Evolutionary conservation across 2,797 vertebrate genomes (phyloP).

Genomic region (Artibeus lituratus): DNA sequence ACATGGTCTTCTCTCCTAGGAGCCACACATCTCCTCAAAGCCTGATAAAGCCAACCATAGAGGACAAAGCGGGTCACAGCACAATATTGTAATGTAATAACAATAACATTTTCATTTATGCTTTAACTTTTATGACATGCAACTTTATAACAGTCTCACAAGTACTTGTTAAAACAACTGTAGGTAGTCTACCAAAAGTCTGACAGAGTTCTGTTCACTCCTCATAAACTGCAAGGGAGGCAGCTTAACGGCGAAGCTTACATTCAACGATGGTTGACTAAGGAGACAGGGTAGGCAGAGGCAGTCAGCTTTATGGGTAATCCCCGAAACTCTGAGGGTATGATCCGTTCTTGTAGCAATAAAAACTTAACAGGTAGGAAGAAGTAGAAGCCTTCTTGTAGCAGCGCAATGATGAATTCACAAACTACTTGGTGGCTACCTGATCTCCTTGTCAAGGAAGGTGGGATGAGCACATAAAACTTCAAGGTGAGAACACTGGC

Average conservation of each 20-base stretch:
- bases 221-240: neutral
- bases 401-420: neutral
- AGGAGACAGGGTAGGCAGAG: neutral
- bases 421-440: neutral
- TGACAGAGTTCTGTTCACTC: neutral
- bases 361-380: neutral
- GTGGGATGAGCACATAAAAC: neutral
- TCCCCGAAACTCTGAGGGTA: neutral
- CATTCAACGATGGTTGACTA: neutral
- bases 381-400: neutral
- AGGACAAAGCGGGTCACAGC: neutral
- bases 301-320: neutral
- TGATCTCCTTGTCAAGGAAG: neutral
- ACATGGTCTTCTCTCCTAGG: neutral
- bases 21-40: neutral
- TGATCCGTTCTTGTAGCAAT: neutral
- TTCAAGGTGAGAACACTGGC: neutral
- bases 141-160: slow-evolving; percentile 6
- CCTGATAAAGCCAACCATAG: neutral
- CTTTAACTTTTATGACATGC: slow-evolving; percentile 11
- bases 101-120: neutral
- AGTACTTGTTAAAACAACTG: neutral
- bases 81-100: neutral
- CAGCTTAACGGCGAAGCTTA: neutral
- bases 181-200: neutral